Evolutionary conservation across 2,113 vertebrate genomes (phyloP).

Genomic region (Eublepharis macularius): DNA sequence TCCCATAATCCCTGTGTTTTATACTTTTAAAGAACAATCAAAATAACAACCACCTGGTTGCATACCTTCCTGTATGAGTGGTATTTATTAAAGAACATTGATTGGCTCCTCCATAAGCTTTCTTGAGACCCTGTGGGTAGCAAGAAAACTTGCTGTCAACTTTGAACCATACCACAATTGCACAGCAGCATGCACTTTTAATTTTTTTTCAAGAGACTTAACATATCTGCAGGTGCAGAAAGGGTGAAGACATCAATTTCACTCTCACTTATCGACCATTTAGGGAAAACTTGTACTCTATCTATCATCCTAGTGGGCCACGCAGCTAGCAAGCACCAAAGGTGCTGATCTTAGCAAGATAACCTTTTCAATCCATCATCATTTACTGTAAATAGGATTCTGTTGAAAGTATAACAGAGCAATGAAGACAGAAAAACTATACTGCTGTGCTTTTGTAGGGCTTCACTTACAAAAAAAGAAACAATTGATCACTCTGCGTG

Average conservation of each 20-base stretch:
- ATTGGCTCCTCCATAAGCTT: background rate
- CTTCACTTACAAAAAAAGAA: conserved; percentile 44
- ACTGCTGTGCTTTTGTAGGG: conserved; percentile 48
- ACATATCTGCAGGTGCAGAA: conserved; percentile 19
- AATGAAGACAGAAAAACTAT: conserved; percentile 26
- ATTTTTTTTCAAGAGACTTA: conserved; percentile 14
- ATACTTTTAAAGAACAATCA: background rate
- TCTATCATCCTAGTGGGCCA: conserved; percentile 38
- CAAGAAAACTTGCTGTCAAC: background rate
- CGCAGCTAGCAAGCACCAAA: conserved; percentile 12
- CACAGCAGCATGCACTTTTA: background rate
- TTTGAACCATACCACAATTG: background rate
- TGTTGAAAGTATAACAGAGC: conserved; percentile 9
- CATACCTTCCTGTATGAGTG: background rate
- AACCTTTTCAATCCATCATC: conserved; percentile 32
- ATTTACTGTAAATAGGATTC: conserved; percentile 57
- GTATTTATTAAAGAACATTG: background rate
- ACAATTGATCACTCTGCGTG: background rate
- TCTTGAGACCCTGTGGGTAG: background rate
- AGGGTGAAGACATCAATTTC: conserved; percentile 50
- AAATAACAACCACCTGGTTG: background rate
- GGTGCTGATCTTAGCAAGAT: conserved; percentile 55
- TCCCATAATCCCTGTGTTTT: background rate
- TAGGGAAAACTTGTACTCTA: conserved; percentile 45
- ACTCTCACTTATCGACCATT: conserved; percentile 48